Base-by-base conservation (phyloP, 2,888 invertebrate genomes). In the Baccha elongata region DNA sequence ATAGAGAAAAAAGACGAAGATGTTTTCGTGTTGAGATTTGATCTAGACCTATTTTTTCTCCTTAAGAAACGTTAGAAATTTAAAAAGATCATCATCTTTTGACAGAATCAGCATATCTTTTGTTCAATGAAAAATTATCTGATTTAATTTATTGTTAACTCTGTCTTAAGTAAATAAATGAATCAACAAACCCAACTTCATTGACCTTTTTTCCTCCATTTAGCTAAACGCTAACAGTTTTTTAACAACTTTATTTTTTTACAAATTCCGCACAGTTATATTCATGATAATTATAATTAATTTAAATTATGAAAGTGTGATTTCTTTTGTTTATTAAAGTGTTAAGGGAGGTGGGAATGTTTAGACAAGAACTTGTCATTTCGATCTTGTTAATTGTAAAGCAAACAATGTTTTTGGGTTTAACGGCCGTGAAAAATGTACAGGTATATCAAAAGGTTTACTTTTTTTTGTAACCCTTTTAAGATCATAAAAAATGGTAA, bases 311-410 rank as follows among this genome's bases (percentile, higher is more conserved):
- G 1, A 58, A 58, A 29, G 58, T 40, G 40, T 40, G 58, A 58
- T 40, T 40, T 55, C 21, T 55, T 58, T 58, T 40, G 23, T 58
- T 58, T 15, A 40, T 58, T 40, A 32, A 71, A 50, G 50, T 60
- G 40, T 48, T 19, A 15, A 40, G 13, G 58, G 29, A 60, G 60
- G 50, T 48, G 69, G 48, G 7, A 60, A 40, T 26, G 10, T 13
- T 60, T 29, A n/a, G 19, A 26, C 48, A 58, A n/a, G n/a, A n/a
- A 69, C 46, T 17, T 48, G 58, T 68, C 35, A 46, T 32, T 46
- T 32, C 2, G 8, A 58, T n/a, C n/a, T n/a, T 58, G 58, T 58
- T 58, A 58, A 58, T 23, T 44, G 29, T 62, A 52, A 42, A 42
- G 23, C 35, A 72, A 72, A 42, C 52, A 32, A 32, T 40, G 7